Percentiles rank a stretch among this genome's conserved stretches.
Conservation (phyloP, 2,888 invertebrate species). For the Physocephala rufipes region DNA sequence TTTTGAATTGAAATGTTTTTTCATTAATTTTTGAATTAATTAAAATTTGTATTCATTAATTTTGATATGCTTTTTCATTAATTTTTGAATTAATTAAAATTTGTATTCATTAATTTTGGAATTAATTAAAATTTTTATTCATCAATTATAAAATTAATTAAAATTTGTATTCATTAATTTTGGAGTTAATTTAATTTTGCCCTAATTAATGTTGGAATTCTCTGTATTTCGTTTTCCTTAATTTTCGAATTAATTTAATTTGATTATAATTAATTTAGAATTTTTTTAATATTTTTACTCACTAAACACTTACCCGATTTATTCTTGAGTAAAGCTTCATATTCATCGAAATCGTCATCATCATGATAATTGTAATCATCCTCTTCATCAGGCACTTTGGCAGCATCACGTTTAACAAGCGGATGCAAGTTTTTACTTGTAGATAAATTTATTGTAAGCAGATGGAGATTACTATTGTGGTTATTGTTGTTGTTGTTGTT, state of each 20-base stretch:
- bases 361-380: constrained; percentile 62
- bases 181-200: no score
- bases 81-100: not conserved
- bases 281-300: no score
- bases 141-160: no score
- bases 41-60: no score
- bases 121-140: no score
- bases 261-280: no score
- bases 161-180: no score
- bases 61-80: no score
- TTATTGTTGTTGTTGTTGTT: constrained; percentile 1
- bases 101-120: not conserved
- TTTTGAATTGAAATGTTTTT: no score
- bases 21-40: not conserved
- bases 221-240: no score
- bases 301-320: constrained; percentile 58
- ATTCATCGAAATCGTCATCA: constrained; percentile 62
- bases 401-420: constrained; percentile 54
- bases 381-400: constrained; percentile 63
- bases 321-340: constrained; percentile 62
- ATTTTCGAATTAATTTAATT: no score
- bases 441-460: not conserved
- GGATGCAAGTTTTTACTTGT: constrained; percentile 13
- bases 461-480: not conserved
- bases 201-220: no score